Conservation (phyloP, 2,113 vertebrate species). For the Cyprinodon tularosa region DNA sequence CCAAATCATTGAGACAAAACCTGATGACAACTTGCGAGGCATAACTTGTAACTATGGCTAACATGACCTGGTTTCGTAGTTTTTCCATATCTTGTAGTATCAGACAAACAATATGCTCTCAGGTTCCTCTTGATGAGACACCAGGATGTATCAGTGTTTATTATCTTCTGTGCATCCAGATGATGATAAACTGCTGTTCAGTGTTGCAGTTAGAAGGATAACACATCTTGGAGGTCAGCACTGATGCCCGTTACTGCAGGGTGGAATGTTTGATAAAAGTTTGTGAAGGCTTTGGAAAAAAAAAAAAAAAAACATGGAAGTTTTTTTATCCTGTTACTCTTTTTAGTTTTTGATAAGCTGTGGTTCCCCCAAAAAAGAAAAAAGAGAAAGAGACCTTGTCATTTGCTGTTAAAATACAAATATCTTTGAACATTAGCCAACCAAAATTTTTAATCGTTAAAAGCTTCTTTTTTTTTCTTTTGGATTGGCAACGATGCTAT, state of each 20-base stretch:
- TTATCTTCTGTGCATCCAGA: conserved; percentile 13
- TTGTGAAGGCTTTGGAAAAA: not conserved
- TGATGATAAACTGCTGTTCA: conserved; percentile 24
- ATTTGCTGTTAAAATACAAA: conserved; percentile 11
- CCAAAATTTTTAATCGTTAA: no score
- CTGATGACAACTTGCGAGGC: not conserved
- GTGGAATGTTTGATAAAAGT: conserved; percentile 7
- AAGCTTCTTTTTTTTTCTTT: no score
- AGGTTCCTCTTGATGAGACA: conserved; percentile 25
- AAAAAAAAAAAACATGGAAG: not conserved
- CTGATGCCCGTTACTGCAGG: conserved; percentile 6
- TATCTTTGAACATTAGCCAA: not conserved
- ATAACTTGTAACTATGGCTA: not conserved
- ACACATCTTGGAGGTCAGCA: conserved; percentile 23
- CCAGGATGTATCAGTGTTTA: conserved; percentile 3
- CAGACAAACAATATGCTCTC: not conserved
- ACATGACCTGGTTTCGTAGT: not conserved
- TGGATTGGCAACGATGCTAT: no score
- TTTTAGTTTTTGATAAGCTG: not conserved
- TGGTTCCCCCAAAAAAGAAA: no score
- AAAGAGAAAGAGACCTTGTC: conserved; percentile 24
- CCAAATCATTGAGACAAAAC: not conserved
- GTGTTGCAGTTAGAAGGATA: conserved; percentile 21
- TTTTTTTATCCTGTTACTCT: not conserved
- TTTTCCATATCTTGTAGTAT: not conserved